Evolutionary conservation across 1,140 invertebrate species (phyloP), one percentile per base, ranked within the genome.

Genomic region (Pachyrhynchus sulphureomaculatus): DNA sequence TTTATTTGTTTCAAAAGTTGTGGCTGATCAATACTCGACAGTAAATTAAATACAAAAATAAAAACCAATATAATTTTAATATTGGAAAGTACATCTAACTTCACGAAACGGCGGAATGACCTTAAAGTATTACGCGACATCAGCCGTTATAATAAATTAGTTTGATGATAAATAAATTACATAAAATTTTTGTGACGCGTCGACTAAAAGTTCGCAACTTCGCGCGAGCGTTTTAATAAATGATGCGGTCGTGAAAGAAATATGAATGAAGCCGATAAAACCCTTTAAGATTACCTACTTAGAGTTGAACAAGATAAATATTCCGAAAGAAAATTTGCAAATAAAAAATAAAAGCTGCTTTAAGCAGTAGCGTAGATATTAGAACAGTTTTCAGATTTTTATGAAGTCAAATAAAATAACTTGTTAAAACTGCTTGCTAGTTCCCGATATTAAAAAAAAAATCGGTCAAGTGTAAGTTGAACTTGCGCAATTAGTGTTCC

Each of bases 201-300:
- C 33, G 24, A 29, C 47, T 49, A 49, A 6, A 49, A 49, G 47
- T 49, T 49, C 47, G 47, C 47, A 53, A 37, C 20, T 53, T 53
- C 18, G 33, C 49, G 20, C 47, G 26, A 34, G 20, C 33, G 49
- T 32, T 49, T 49, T 23, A 41, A 53, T 53, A 53, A 53, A 53
- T 39, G 49, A 53, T 53, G 49, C 34, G 49, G 17, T 32, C 49
- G 49, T 53, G 49, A 53, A 53, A 53, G 49, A 53, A 53, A 53
- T 53, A 39, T 53, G 49, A 53, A 53, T 32, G 49, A 53, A 53
- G 33, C 39, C 49, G 36, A 53, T 53, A 53, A 53, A 53, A 53
- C 49, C 33, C 49, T 26, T 53, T 32, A 23, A 53, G 36, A 53
- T 53, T 53, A 41, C 49, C 49, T 9, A 39, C 49, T 53, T 53